phyloP scores from a whole-genome alignment of 2,113 vertebrate genomes.

The Cavia porcellus region DNA sequence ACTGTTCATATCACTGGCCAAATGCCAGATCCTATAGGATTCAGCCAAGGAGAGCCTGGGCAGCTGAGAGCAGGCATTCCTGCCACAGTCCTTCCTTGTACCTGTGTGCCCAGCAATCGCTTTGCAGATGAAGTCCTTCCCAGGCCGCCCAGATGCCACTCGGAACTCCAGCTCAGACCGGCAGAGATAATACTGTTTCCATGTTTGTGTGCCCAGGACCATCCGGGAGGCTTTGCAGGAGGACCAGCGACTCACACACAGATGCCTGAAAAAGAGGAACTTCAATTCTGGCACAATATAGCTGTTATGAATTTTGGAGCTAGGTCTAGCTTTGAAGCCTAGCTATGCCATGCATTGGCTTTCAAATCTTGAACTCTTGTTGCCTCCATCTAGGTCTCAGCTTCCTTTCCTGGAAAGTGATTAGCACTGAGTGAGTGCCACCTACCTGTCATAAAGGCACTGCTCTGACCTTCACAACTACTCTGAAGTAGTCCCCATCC shows the following conservation, averaged over 20 bases:
- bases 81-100: slow-evolving; percentile 1
- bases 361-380: background rate
- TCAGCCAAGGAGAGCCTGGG: background rate
- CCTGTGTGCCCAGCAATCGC: slow-evolving; percentile 90
- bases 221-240: slow-evolving; percentile 87
- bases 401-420: background rate
- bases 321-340: background rate
- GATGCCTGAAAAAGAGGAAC: slow-evolving; percentile 83
- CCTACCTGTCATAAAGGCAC: background rate
- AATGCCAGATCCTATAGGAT: background rate
- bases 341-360: background rate
- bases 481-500: background rate
- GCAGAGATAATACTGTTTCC: slow-evolving; percentile 91
- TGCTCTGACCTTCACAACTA: background rate
- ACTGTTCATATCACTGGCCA: background rate
- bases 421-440: background rate
- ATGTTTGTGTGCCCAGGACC: slow-evolving; percentile 80
- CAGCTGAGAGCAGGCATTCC: background rate
- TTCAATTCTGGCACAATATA: background rate
- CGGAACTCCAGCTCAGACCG: slow-evolving; percentile 87
- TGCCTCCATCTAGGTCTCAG: background rate
- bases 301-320: background rate
- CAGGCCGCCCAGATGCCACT: slow-evolving; percentile 87
- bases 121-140: slow-evolving; percentile 88
- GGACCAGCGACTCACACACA: slow-evolving; percentile 90